These are phyloP conservation scores for Drosophila hydei DNA, from an alignment of 1,140 invertebrate species.

Conservation along the genomic window DNA sequence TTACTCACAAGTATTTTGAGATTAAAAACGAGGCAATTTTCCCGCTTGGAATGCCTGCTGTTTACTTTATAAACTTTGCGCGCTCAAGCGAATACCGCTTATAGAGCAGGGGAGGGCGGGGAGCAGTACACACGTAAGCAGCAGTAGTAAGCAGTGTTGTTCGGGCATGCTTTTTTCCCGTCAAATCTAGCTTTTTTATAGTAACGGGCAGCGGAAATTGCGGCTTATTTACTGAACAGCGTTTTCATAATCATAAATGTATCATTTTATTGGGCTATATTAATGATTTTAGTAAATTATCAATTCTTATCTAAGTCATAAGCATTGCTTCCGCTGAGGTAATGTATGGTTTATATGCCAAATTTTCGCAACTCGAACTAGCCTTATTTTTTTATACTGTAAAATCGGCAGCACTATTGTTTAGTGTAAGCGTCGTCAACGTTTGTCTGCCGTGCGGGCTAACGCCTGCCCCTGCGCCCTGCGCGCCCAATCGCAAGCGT, in stretches of 20 bases:
- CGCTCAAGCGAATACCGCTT: slow-evolving; percentile 40
- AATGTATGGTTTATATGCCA: not conserved
- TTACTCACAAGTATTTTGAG: slow-evolving; percentile 36
- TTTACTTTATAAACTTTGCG: slow-evolving; percentile 55
- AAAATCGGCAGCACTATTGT: not conserved
- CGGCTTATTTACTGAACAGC: not conserved
- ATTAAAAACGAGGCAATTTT: slow-evolving; percentile 37
- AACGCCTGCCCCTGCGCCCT: slow-evolving; percentile 11
- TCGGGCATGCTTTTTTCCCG: not conserved
- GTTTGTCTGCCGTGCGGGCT: slow-evolving; percentile 29
- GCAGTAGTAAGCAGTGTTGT: slow-evolving; percentile 9
- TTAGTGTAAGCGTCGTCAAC: slow-evolving; percentile 25
- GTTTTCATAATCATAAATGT: not conserved
- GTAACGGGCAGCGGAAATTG: not conserved
- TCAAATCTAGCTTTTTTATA: slow-evolving; percentile 2
- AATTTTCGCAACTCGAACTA: not conserved
- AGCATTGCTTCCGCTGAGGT: not conserved
- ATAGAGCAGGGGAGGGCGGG: not conserved
- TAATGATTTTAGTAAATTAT: not conserved
- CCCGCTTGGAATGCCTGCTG: slow-evolving; percentile 53
- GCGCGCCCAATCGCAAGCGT: not conserved
- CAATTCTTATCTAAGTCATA: not conserved
- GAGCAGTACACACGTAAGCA: slow-evolving; percentile 40
- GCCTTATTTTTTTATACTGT: not conserved
- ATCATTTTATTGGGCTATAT: not conserved